Percentiles rank a stretch among this genome's conserved stretches.
phyloP scores from a whole-genome alignment of 2,888 invertebrate species.

The Drosophila silvestris region DNA sequence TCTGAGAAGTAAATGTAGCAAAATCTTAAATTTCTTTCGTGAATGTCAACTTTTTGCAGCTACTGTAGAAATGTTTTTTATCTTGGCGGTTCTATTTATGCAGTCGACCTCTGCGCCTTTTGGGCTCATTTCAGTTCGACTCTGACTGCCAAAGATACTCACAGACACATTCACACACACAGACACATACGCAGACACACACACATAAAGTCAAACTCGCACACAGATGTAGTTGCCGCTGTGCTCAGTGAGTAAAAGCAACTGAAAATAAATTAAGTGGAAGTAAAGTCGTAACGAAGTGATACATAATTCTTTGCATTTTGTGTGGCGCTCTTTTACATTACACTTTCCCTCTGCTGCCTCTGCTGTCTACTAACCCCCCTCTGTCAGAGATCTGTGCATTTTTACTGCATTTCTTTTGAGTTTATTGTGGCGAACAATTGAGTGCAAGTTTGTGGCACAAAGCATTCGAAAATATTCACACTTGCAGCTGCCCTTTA shows the following conservation, averaged over 20 bases:
- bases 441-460: constrained; percentile 61
- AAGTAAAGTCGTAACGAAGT: constrained; percentile 79
- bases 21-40: background rate
- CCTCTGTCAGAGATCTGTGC: constrained; percentile 18
- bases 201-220: constrained; percentile 6
- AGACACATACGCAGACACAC: constrained; percentile 22
- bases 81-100: constrained; percentile 12
- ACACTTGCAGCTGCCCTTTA: constrained; percentile 16
- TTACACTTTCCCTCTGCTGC: background rate
- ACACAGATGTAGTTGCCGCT: constrained; percentile 43
- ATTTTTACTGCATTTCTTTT: constrained; percentile 47
- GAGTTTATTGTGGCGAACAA: constrained; percentile 52
- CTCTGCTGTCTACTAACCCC: background rate
- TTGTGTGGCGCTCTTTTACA: constrained; percentile 23
- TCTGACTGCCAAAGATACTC: constrained; percentile 27
- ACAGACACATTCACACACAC: constrained; percentile 11
- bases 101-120: constrained; percentile 38
- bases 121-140: constrained; percentile 29
- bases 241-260: constrained; percentile 66
- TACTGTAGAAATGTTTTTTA: constrained; percentile 36
- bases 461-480: constrained; percentile 31
- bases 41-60: background rate
- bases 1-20: background rate
- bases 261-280: constrained; percentile 79
- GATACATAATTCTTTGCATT: constrained; percentile 77